These are phyloP conservation scores for Bombus vancouverensis DNA, from an alignment of 1,140 invertebrate genomes.

Conservation along the genomic window DNA sequence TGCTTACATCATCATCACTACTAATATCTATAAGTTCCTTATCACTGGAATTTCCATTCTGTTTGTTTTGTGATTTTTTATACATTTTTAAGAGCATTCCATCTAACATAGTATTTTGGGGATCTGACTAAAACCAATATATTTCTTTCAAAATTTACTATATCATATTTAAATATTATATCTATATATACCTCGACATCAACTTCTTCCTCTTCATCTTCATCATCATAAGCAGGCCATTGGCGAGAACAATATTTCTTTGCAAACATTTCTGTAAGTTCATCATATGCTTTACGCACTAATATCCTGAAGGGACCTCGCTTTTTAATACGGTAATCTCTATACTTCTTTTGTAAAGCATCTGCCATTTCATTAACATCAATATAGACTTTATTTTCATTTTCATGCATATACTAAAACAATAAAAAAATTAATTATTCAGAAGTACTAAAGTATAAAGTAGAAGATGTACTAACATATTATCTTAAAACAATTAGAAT, in stretches of 20 bases:
- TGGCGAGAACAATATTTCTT: constrained; percentile 65
- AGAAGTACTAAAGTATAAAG: not conserved
- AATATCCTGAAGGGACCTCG: constrained; percentile 86
- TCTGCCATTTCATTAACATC: constrained; percentile 90
- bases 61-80: constrained; percentile 70
- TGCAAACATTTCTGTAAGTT: constrained; percentile 79
- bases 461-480: not conserved
- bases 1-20: constrained; percentile 79
- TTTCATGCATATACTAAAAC: constrained; percentile 87
- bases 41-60: constrained; percentile 80
- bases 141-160: constrained; percentile 24
- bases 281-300: constrained; percentile 85
- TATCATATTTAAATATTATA: constrained; percentile 1
- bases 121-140: constrained; percentile 69
- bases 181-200: constrained; percentile 82
- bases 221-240: constrained; percentile 75
- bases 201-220: constrained; percentile 83
- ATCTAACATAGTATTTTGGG: constrained; percentile 64
- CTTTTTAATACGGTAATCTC: constrained; percentile 88
- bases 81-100: constrained; percentile 74
- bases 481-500: not conserved
- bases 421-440: not conserved
- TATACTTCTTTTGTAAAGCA: constrained; percentile 87
- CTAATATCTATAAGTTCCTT: constrained; percentile 83
- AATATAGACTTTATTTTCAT: constrained; percentile 88